Conservation (phyloP, 1,140 invertebrate species). For the Zophobas atratus region DNA sequence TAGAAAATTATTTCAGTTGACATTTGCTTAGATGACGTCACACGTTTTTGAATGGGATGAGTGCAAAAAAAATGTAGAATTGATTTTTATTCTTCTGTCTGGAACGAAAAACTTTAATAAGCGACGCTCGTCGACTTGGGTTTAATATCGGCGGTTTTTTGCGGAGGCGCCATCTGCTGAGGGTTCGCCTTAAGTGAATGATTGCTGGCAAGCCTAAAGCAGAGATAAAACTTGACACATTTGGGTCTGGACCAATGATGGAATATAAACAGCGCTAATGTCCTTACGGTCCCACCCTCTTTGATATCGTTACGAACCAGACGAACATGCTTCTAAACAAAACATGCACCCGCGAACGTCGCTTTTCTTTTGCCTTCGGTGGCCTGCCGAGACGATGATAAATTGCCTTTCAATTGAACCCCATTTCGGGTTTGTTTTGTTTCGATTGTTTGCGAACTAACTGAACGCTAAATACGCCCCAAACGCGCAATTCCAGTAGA, state of each 20-base stretch:
- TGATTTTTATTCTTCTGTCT: too few species aligned
- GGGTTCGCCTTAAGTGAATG: conserved; percentile 19
- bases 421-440: conserved; percentile 49
- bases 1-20: too few species aligned
- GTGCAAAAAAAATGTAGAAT: too few species aligned
- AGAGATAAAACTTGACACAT: conserved; percentile 43
- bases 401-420: conserved; percentile 63
- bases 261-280: conserved; percentile 59
- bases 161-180: conserved; percentile 12
- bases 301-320: conserved; percentile 60
- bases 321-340: conserved; percentile 62
- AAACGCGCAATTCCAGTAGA: too few species aligned
- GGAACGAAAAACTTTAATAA: too few species aligned
- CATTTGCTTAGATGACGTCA: too few species aligned
- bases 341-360: conserved; percentile 58
- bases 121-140: neutral
- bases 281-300: conserved; percentile 49
- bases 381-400: conserved; percentile 63
- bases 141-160: conserved; percentile 15
- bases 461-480: neutral
- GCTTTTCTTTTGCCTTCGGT: conserved; percentile 59
- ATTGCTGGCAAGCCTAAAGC: conserved; percentile 7
- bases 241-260: conserved; percentile 50
- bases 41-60: too few species aligned
- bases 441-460: conserved; percentile 14